These are phyloP conservation scores for Odobenus rosmarus DNA, from an alignment of 2,113 vertebrate species.

Conservation along the genomic window DNA sequence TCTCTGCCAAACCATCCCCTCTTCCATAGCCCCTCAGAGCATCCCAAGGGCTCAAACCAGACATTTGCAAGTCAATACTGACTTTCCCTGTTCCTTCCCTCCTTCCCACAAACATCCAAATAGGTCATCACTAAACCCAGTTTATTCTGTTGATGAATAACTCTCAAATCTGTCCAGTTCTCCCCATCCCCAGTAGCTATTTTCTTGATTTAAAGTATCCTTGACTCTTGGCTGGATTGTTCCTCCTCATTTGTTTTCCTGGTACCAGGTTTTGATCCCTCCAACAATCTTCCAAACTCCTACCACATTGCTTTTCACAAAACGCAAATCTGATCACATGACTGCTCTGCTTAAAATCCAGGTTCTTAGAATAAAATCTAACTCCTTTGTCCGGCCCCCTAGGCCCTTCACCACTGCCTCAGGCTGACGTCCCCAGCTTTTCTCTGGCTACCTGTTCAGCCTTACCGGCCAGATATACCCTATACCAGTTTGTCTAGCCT, in stretches of 20 bases:
- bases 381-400: neutral
- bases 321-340: neutral
- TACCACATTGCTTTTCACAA: neutral
- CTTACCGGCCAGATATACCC: neutral
- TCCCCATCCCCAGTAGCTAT: neutral
- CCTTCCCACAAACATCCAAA: neutral
- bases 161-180: neutral
- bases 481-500: no score
- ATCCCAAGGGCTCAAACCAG: neutral
- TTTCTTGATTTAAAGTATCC: neutral
- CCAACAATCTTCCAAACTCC: neutral
- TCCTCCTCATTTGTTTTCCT: neutral
- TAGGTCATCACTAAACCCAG: neutral
- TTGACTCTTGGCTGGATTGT: neutral
- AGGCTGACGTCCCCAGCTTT: neutral
- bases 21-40: neutral
- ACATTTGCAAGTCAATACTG: neutral
- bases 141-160: neutral
- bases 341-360: neutral
- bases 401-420: neutral
- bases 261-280: neutral
- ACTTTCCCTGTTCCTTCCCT: neutral
- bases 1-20: neutral
- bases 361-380: neutral
- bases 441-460: neutral